Evolutionary conservation across 2,797 vertebrate genomes (phyloP).

Genomic region (Xerus rutilus): DNA sequence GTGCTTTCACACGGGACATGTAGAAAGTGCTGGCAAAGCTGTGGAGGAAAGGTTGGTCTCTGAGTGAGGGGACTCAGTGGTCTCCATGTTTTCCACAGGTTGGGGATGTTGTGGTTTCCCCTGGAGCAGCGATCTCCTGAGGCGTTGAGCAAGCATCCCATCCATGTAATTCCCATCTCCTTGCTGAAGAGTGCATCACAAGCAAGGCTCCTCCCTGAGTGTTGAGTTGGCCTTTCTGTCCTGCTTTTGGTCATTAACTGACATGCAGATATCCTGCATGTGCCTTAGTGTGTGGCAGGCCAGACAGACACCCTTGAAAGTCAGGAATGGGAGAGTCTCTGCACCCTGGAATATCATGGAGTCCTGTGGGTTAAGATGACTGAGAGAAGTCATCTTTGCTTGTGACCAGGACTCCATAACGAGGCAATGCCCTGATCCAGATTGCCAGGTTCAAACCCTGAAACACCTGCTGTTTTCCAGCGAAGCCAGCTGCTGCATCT

Average conservation of each 20-base stretch:
- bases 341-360: background rate
- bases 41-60: background rate
- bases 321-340: background rate
- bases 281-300: background rate
- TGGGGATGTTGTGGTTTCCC: background rate
- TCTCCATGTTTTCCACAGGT: background rate
- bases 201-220: background rate
- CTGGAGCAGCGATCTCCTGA: background rate
- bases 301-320: background rate
- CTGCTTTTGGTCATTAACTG: background rate
- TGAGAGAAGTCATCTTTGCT: background rate
- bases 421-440: background rate
- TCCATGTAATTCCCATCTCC: background rate
- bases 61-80: background rate
- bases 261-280: background rate
- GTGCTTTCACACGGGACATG: rapidly evolving
- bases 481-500: background rate
- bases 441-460: background rate
- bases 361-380: background rate
- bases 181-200: background rate
- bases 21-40: background rate
- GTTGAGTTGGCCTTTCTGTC: background rate
- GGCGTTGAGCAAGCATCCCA: background rate
- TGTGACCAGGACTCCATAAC: background rate
- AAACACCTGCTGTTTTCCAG: no score